Evolutionary conservation across 1,140 invertebrate genomes (phyloP).

Genomic region (Laupala kohalensis): DNA sequence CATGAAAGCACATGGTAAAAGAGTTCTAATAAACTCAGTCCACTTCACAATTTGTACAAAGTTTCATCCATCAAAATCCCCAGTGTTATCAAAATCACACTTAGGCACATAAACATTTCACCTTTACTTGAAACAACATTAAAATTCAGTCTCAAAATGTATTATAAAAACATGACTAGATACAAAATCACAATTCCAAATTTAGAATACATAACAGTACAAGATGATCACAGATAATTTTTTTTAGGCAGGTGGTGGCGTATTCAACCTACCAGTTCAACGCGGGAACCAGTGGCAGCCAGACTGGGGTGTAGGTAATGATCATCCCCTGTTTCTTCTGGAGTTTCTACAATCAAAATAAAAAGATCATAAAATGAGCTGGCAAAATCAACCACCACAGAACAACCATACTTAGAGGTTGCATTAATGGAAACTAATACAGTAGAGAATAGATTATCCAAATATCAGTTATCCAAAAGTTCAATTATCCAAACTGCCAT

Average conservation of each 20-base stretch:
- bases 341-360: conserved; percentile 29
- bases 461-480: too few species aligned
- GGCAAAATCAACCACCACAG: too few species aligned
- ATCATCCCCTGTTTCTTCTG: conserved; percentile 34
- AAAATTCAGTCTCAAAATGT: background rate
- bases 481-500: too few species aligned
- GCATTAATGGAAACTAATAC: too few species aligned
- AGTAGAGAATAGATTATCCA: too few species aligned
- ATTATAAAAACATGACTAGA: background rate
- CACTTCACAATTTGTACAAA: background rate
- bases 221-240: background rate
- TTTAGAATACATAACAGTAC: background rate
- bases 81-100: background rate
- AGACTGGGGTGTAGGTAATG: conserved; percentile 74
- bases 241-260: background rate
- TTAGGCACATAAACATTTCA: background rate
- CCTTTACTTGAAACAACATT: background rate
- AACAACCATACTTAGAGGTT: too few species aligned
- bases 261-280: conserved; percentile 39
- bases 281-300: conserved; percentile 33
- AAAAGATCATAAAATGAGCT: conserved; percentile 29
- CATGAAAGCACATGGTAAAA: background rate
- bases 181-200: background rate
- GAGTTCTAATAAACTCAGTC: background rate
- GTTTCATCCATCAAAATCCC: background rate